Evolutionary conservation across 2,888 invertebrate genomes (phyloP).

Genomic region (Teleiodes luculella): DNA sequence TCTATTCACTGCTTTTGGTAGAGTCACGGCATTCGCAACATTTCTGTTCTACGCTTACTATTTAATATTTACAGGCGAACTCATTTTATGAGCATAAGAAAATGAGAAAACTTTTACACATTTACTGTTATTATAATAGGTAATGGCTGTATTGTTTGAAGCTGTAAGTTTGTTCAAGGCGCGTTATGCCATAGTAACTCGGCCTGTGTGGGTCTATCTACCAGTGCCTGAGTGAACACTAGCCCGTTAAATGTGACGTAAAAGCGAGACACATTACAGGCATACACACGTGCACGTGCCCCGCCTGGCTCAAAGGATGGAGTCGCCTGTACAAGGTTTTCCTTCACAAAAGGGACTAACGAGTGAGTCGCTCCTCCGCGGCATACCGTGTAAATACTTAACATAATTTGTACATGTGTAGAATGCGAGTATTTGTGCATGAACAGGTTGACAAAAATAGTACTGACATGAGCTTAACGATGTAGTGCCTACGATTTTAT

Average conservation of each 20-base stretch:
- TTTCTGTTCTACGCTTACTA: conserved; percentile 18
- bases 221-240: no score
- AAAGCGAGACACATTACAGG: not conserved
- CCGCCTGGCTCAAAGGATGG: not conserved
- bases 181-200: not conserved
- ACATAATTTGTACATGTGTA: conserved; percentile 65
- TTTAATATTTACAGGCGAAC: not conserved
- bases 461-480: conserved; percentile 83
- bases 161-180: no score
- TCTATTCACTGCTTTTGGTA: conserved; percentile 32
- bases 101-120: no score
- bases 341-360: not conserved
- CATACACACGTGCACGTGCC: not conserved
- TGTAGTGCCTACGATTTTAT: conserved; percentile 82
- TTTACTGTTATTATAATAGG: no score
- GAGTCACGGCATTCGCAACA: conserved; percentile 23
- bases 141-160: no score
- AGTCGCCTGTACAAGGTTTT: conserved; percentile 1
- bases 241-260: not conserved
- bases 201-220: no score
- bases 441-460: conserved; percentile 71
- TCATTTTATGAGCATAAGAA: not conserved
- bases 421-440: conserved; percentile 68
- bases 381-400: conserved; percentile 58
- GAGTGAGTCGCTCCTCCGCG: conserved; percentile 1